Conservation (phyloP, 2,888 invertebrate species). For the Encarsia formosa region DNA sequence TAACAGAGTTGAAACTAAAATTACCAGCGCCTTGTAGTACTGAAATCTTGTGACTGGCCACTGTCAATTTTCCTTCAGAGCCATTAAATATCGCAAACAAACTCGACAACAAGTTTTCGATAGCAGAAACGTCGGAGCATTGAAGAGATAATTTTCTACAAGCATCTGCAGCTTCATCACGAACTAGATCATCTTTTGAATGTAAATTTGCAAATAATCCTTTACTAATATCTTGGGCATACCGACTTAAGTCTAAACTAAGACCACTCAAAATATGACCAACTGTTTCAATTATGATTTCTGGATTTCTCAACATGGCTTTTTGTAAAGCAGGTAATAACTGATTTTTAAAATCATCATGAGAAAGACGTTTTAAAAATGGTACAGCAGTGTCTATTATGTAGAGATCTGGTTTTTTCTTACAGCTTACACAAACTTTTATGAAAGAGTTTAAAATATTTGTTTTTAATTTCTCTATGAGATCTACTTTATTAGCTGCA, state of each 20-base stretch:
- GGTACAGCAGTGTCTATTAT: constrained; percentile 65
- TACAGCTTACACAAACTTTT: constrained; percentile 73
- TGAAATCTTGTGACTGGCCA: constrained; percentile 83
- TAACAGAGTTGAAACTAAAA: constrained; percentile 66
- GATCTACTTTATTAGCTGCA: constrained; percentile 51
- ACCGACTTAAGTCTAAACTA: constrained; percentile 71
- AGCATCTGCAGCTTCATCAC: constrained; percentile 71
- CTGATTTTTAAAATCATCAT: constrained; percentile 67
- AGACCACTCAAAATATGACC: constrained; percentile 71
- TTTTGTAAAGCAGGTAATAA: constrained; percentile 85
- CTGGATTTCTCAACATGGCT: constrained; percentile 89
- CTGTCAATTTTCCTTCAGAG: constrained; percentile 84
- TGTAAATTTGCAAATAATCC: constrained; percentile 80
- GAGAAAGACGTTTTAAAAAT: constrained; percentile 61
- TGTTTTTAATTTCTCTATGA: constrained; percentile 59
- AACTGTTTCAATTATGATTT: constrained; percentile 79
- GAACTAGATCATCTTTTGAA: constrained; percentile 76
- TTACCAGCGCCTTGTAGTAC: constrained; percentile 76
- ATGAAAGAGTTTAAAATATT: constrained; percentile 66
- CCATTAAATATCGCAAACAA: constrained; percentile 81
- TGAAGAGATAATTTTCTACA: constrained; percentile 68
- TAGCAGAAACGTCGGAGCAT: constrained; percentile 63
- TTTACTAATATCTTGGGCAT: constrained; percentile 75
- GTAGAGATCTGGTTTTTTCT: constrained; percentile 67
- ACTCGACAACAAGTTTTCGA: constrained; percentile 65